Evolutionary conservation across 1,140 invertebrate genomes (phyloP).

Genomic region (Bombyx mandarina): DNA sequence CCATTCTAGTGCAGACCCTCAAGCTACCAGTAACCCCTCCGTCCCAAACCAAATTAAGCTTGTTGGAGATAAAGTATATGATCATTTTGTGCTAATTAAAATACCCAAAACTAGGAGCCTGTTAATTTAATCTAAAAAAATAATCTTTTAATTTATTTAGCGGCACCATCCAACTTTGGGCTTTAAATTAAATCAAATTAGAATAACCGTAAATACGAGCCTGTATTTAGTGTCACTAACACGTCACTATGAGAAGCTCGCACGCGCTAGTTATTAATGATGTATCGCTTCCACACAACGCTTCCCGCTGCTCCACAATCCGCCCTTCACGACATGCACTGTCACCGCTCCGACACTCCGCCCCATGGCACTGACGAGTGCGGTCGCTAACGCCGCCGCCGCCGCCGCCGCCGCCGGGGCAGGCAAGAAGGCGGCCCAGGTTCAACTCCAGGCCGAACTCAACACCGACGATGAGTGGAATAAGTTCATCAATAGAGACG

Average conservation of each 20-base stretch:
- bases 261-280: neutral
- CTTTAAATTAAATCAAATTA: too few species aligned
- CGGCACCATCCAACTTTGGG: neutral
- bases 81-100: too few species aligned
- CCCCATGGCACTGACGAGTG: slow-evolving; percentile 45
- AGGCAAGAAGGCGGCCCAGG: slow-evolving; percentile 81
- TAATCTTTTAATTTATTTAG: too few species aligned
- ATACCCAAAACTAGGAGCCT: too few species aligned
- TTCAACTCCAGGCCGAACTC: slow-evolving; percentile 85
- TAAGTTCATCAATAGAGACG: slow-evolving; percentile 82
- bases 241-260: neutral
- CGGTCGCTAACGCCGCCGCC: slow-evolving; percentile 47
- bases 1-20: too few species aligned
- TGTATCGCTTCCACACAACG: neutral
- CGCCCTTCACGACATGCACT: neutral
- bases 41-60: too few species aligned
- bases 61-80: neutral
- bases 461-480: slow-evolving; percentile 90
- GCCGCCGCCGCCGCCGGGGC: slow-evolving; percentile 50
- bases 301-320: neutral
- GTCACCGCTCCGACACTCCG: slow-evolving; percentile 15
- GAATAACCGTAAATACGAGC: too few species aligned
- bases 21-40: too few species aligned
- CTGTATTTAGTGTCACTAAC: neutral
- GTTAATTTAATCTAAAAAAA: too few species aligned